Evolutionary conservation across 2,113 vertebrate genomes (phyloP), one percentile per base, ranked within the genome.

Genomic region (Lota lota): DNA sequence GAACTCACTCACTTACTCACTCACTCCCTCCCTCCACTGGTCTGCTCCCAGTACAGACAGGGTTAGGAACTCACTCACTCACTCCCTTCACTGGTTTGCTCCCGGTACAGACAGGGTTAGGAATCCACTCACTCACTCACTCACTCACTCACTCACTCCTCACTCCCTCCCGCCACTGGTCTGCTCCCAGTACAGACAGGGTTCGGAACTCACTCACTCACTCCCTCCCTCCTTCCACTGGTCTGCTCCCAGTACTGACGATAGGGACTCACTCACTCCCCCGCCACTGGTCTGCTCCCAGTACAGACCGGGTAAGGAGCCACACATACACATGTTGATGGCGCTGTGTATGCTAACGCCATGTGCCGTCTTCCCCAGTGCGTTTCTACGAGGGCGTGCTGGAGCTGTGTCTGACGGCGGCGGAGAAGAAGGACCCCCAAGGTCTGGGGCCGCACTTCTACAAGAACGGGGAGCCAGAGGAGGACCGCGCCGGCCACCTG

Each of bases 331-430:
- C 56, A 59, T 7, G 57, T 59, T 20, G 19, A 7, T 8, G n/a
- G 57, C 10, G 21, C 4, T 21, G 20, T 66, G 20, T 62, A 66
- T 47, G 2, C 59, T 79, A 18, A 68, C 6, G 4, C 2, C 70
- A 2, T 8, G 40, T 47, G 7, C 40, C 12, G 6, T 75, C 59
- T 47, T 18, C 50, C 2, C 66, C 59, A 99, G 97, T 98, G 67
- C 96, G 96, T 70, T 99, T 96, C 83, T 99, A 99, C 63, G 97
- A 99, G 88, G 97, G 97, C 1, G 95, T 97, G 14, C 93, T 97
- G 40, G 96, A 99, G 86, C 89, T 99, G 62, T 95, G 94, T 65
- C 96, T 99, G 60, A 95, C 94, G 28, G 95, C 96, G 60, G 95
- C 97, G 22, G 96, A 97, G 78, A 98, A 97, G 66, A 98, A 97